Percentiles rank a stretch among this genome's conserved stretches.
Conservation (phyloP, 2,113 vertebrate genomes). For the Leuciscus idus region DNA sequence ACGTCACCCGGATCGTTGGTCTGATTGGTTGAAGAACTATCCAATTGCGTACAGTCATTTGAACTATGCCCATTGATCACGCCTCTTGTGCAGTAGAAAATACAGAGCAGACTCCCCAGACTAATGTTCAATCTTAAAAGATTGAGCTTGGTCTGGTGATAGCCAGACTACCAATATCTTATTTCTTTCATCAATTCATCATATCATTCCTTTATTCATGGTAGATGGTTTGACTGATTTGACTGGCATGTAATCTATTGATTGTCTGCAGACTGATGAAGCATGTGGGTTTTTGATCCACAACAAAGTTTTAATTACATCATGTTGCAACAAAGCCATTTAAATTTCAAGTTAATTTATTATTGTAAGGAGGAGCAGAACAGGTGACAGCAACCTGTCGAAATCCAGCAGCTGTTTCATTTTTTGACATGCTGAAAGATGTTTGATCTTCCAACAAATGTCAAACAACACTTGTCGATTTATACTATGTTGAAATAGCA, state of each 20-base stretch:
- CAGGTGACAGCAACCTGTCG: constrained; percentile 32
- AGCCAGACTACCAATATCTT: not conserved
- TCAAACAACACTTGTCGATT: constrained; percentile 9
- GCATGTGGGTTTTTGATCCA: constrained; percentile 64
- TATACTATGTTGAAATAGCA: constrained; percentile 10
- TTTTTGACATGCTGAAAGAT: constrained; percentile 25
- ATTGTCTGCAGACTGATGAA: constrained; percentile 61
- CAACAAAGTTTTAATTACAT: constrained; percentile 58
- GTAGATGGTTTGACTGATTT: not conserved
- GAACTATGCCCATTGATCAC: too few species aligned
- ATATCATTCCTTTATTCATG: not conserved
- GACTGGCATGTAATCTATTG: constrained; percentile 4
- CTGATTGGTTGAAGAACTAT: too few species aligned
- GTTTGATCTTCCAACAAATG: constrained; percentile 13
- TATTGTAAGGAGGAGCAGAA: constrained; percentile 50
- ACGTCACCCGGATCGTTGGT: too few species aligned
- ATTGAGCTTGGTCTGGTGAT: too few species aligned
- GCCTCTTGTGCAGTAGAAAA: too few species aligned
- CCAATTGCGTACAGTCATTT: too few species aligned
- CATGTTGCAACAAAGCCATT: constrained; percentile 67
- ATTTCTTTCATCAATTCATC: not conserved
- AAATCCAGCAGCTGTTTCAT: constrained; percentile 4
- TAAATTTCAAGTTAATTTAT: constrained; percentile 55
- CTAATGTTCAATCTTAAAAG: too few species aligned
- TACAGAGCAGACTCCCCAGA: too few species aligned